Evolutionary conservation across 2,113 vertebrate genomes (phyloP).

Genomic region (Periophthalmus modestus): DNA sequence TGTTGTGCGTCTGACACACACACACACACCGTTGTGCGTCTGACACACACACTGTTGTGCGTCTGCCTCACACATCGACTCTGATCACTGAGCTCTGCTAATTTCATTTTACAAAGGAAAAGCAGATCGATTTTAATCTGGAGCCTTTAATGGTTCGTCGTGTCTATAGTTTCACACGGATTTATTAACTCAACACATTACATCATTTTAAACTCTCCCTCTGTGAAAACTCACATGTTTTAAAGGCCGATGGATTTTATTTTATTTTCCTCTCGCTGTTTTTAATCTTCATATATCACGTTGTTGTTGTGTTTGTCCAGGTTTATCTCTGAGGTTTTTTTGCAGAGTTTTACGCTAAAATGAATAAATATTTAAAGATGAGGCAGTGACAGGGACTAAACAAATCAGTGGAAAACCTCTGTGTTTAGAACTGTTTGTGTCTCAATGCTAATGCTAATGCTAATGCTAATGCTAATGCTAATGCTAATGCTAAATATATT

Average conservation of each 20-base stretch:
- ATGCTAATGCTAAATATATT: no score
- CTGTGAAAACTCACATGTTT: background rate
- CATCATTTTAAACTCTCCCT: background rate
- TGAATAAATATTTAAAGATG: no score
- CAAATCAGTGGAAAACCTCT: no score
- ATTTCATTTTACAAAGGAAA: conserved; percentile 28
- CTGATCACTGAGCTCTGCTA: conserved; percentile 47
- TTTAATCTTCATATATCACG: background rate
- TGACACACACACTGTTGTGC: conserved; percentile 56
- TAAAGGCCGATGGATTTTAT: background rate
- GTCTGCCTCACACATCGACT: conserved; percentile 60
- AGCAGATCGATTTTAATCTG: conserved; percentile 1
- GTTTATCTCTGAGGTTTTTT: no score
- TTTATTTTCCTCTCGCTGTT: background rate
- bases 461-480: no score
- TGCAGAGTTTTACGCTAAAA: no score
- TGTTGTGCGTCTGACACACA: no score
- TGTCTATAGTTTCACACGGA: background rate
- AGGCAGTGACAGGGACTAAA: no score
- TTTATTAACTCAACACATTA: background rate
- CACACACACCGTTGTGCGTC: conserved; percentile 56
- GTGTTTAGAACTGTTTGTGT: no score
- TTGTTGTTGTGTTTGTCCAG: no score
- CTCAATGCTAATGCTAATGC: no score
- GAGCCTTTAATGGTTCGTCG: background rate